These are phyloP conservation scores for Himalopsyche kuldschensis DNA, from an alignment of 2,888 invertebrate genomes.

Conservation along the genomic window DNA sequence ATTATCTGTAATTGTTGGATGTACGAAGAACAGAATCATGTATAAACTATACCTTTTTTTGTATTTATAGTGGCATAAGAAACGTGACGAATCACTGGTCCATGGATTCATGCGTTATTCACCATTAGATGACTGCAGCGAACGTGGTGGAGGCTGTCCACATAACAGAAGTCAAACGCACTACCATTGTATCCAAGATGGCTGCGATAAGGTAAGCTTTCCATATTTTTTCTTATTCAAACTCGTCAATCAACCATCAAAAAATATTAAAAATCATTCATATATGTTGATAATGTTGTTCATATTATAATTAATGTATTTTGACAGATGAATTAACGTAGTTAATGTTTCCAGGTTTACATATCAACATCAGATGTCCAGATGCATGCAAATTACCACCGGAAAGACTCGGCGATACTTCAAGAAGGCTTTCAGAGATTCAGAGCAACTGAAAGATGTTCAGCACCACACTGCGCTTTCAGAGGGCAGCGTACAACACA, in stretches of 20 bases:
- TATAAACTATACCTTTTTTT: not conserved
- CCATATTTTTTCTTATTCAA: not conserved
- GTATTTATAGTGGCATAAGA: conserved; percentile 87
- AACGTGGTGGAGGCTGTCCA: conserved; percentile 80
- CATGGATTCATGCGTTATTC: conserved; percentile 95
- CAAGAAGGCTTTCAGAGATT: conserved; percentile 97
- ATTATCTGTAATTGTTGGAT: no score
- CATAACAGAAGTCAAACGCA: conserved; percentile 95
- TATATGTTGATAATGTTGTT: no score
- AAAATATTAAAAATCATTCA: no score
- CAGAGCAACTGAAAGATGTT: conserved; percentile 94
- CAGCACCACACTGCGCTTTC: conserved; percentile 87
- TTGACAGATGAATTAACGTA: not conserved
- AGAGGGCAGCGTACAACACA: conserved; percentile 95
- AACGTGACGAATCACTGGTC: conserved; percentile 93
- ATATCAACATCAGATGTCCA: conserved; percentile 98
- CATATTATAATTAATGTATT: not conserved
- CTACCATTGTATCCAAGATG: conserved; percentile 95
- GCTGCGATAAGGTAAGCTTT: conserved; percentile 73
- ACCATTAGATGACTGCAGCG: conserved; percentile 91
- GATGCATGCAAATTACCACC: conserved; percentile 98
- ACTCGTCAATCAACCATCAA: no score
- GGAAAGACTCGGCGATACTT: conserved; percentile 96
- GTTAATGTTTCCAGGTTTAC: conserved; percentile 65
- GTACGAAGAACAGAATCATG: no score